Percentiles rank a stretch among this genome's conserved stretches.
These are phyloP conservation scores for Leptocoma aspasia DNA, from an alignment of 2,113 vertebrate species.

Conservation along the genomic window DNA sequence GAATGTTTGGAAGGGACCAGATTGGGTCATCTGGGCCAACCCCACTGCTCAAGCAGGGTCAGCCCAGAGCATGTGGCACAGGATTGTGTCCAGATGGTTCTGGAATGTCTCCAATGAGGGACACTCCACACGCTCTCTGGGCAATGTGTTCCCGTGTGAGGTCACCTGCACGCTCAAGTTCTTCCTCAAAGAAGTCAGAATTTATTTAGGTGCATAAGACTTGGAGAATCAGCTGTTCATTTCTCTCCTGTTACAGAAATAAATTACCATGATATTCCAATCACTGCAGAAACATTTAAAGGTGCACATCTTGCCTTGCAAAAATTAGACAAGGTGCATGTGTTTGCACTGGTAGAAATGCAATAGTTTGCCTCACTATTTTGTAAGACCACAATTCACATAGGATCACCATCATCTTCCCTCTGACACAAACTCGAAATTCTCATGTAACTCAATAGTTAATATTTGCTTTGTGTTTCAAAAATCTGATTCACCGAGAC, in stretches of 20 bases:
- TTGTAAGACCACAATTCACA: neutral
- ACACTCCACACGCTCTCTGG: neutral
- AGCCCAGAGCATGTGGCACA: neutral
- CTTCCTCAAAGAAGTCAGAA: neutral
- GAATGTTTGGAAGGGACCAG: neutral
- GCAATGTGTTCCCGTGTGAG: neutral
- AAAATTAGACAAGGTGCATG: neutral
- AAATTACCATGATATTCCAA: neutral
- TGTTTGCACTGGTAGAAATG: neutral
- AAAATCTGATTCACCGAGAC: conserved; percentile 33
- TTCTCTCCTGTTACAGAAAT: neutral
- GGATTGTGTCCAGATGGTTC: neutral
- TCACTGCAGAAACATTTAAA: neutral
- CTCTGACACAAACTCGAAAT: neutral
- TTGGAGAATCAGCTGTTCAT: neutral
- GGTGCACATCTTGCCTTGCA: neutral
- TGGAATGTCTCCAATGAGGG: neutral
- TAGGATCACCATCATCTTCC: neutral
- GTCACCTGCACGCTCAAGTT: accelerated
- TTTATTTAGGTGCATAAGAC: neutral
- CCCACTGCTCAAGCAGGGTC: neutral
- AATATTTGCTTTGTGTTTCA: conserved; percentile 40
- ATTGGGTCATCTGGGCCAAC: neutral
- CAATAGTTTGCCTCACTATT: neutral
- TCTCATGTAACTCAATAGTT: neutral